Conservation (phyloP, 2,797 vertebrate species). For the Varecia variegata region DNA sequence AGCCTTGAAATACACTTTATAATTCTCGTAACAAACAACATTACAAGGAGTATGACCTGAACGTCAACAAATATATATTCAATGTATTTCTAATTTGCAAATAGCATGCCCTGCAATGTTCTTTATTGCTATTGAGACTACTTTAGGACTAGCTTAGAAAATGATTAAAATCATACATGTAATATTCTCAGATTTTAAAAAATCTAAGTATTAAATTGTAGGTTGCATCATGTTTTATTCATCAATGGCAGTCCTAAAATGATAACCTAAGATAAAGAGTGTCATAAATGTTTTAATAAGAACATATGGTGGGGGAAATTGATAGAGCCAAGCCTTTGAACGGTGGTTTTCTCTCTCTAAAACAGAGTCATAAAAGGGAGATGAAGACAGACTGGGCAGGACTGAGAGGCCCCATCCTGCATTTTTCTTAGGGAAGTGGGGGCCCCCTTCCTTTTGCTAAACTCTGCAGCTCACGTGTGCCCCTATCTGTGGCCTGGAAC, state of each 20-base stretch:
- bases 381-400: background rate
- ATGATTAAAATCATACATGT: conserved; percentile 71
- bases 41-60: background rate
- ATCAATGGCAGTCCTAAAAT: conserved; percentile 55
- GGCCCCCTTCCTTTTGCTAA: background rate
- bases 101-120: background rate
- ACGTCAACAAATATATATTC: background rate
- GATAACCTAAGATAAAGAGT: conserved; percentile 79
- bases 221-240: conserved; percentile 71
- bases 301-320: conserved; percentile 75
- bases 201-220: conserved; percentile 34
- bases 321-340: conserved; percentile 68
- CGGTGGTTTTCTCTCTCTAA: conserved; percentile 50
- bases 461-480: too few relatives aligned
- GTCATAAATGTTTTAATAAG: conserved; percentile 80
- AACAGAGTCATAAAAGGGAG: conserved; percentile 42
- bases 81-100: background rate
- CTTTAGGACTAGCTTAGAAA: conserved; percentile 33
- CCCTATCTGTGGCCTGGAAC: background rate
- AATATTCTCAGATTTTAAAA: background rate
- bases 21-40: background rate
- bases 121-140: background rate
- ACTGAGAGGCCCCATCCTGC: background rate
- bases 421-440: background rate
- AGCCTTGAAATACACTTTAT: background rate